Percentiles rank a stretch among this genome's conserved stretches.
phyloP scores from a whole-genome alignment of 1,140 invertebrate species.

The Drosophila micromelanica region DNA sequence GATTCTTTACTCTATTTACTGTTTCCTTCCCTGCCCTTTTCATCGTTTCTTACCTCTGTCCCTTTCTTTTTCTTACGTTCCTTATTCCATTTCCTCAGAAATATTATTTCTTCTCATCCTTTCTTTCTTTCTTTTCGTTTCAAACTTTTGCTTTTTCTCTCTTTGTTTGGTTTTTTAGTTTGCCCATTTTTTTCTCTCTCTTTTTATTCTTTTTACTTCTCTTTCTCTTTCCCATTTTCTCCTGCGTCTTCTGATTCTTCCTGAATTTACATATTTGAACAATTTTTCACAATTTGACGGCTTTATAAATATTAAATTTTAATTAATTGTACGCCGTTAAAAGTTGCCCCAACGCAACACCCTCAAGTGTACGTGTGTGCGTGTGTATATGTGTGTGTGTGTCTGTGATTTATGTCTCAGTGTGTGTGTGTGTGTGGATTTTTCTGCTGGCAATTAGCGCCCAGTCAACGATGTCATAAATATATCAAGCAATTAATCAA shows the following conservation, averaged over 20 bases:
- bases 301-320: conserved; percentile 73
- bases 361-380: not conserved
- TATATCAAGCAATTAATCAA: conserved; percentile 54
- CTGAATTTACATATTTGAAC: conserved; percentile 60
- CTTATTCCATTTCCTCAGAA: too few species aligned
- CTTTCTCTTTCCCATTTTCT: not conserved
- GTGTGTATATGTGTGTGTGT: not conserved
- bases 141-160: too few species aligned
- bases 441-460: conserved; percentile 45
- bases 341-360: conserved; percentile 24
- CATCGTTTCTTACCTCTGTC: not conserved
- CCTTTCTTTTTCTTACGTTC: too few species aligned
- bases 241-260: not conserved
- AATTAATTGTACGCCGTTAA: conserved; percentile 71
- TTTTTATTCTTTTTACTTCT: not conserved
- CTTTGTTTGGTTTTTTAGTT: too few species aligned
- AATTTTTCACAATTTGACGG: conserved; percentile 62
- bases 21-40: not conserved
- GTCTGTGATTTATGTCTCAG: not conserved
- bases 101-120: too few species aligned
- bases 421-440: conserved; percentile 3
- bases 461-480: conserved; percentile 41
- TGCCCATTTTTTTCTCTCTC: too few species aligned
- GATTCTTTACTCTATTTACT: too few species aligned
- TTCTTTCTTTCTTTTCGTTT: too few species aligned